Base-by-base conservation (phyloP, 1,140 invertebrate species). In the Aphis craccivora region DNA sequence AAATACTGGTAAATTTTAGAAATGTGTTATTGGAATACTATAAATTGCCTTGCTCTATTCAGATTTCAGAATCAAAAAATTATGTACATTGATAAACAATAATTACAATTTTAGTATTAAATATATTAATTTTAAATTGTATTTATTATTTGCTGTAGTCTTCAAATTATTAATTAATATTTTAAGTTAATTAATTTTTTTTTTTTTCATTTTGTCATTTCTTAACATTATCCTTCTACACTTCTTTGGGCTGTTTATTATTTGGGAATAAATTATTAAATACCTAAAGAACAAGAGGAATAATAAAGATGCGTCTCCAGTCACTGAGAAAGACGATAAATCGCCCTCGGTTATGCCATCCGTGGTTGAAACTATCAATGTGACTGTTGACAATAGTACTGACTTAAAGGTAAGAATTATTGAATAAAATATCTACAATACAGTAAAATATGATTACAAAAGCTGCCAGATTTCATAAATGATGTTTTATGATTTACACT, bases 171-270 rank as follows among this genome's bases (percentile, higher is more conserved):
- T 84, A 84, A 40, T 84, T 84, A 84, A 84, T 84, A 84, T 48
- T 45, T 48, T n/a, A n/a, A 18, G 45, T 87, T 87, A 45, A 86
- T 89, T 22, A 22, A 89, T 91, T 84, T 84, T 86, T 0, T 96
- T 97, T 98, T 98, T 48, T 98, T 93, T 92, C 30, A 89, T 89
- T 89, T 93, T 51, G 43, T 48, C 35, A 55, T 40, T 93, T 84
- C 23, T 84, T 37, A 93, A 93, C 43, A 37, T 55, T 86, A 25
- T n/a, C 14, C 48, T 93, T 83, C 81, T 84, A 48, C 45, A 84
- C 81, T 91, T 93, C 91, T 93, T 51, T 93, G 81, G 76, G 91
- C 91, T 93, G 81, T 86, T 93, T 55, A 86, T 93, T 93, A 35
- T 93, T 86, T 86, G 60, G 91, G 76, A 93, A 93, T 93, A 93